phyloP scores from a whole-genome alignment of 1,140 invertebrate species.

The fruit fly (Drosophila melanogaster) region DNA sequence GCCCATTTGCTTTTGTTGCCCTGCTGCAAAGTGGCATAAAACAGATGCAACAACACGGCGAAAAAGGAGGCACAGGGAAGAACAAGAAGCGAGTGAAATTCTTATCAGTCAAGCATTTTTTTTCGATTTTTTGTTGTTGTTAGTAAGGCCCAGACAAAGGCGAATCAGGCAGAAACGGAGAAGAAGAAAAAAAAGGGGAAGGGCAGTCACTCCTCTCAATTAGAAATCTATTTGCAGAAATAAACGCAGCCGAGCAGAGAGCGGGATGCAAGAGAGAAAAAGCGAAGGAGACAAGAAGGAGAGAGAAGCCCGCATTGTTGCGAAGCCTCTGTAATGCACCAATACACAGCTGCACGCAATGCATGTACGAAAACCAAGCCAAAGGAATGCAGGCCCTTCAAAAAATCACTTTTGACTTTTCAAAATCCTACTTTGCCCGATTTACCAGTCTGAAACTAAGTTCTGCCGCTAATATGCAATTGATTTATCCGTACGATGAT shows the following conservation, averaged over 20 bases:
- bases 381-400: constrained; percentile 15
- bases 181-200: not conserved
- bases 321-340: constrained; percentile 40
- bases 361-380: constrained; percentile 8
- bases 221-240: constrained; percentile 55
- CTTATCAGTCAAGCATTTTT: constrained; percentile 65
- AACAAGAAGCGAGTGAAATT: constrained; percentile 34
- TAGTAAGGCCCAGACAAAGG: constrained; percentile 27
- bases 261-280: constrained; percentile 1
- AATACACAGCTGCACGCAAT: constrained; percentile 8
- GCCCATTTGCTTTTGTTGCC: constrained; percentile 38
- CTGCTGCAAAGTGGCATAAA: constrained; percentile 59
- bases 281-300: not conserved
- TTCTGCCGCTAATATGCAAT: too few relatives aligned
- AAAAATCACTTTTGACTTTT: constrained; percentile 4
- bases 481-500: not conserved
- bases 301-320: constrained; percentile 41
- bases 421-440: not conserved
- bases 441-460: not conserved
- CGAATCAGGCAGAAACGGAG: not conserved
- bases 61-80: constrained; percentile 5
- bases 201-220: constrained; percentile 25
- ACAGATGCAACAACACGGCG: constrained; percentile 57
- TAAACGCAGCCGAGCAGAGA: constrained; percentile 8
- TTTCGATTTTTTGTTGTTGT: constrained; percentile 7